These are phyloP conservation scores for Scaptomyza polygonia DNA, from an alignment of 2,888 invertebrate species.

Conservation along the genomic window DNA sequence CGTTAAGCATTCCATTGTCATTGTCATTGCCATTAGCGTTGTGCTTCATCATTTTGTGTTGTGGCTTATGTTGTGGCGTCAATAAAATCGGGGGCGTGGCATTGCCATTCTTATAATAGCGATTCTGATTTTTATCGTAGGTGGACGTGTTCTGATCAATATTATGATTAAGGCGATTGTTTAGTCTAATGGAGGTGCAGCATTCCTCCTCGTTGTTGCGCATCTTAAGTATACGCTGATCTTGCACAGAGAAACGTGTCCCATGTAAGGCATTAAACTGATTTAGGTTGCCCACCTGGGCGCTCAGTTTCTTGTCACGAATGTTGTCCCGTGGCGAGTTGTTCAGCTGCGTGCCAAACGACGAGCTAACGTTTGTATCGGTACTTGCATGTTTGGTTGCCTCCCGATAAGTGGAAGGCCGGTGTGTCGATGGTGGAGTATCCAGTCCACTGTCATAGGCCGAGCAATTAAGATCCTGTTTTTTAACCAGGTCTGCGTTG, in stretches of 20 bases:
- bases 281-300: slow-evolving; percentile 81
- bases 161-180: slow-evolving; percentile 80
- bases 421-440: slow-evolving; percentile 85
- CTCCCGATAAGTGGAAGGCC: slow-evolving; percentile 84
- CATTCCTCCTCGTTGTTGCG: slow-evolving; percentile 84
- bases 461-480: slow-evolving; percentile 86
- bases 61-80: slow-evolving; percentile 81
- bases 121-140: slow-evolving; percentile 84
- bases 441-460: slow-evolving; percentile 85
- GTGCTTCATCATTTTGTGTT: slow-evolving; percentile 72
- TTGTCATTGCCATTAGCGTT: slow-evolving; percentile 69
- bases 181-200: slow-evolving; percentile 80
- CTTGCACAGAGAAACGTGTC: slow-evolving; percentile 83
- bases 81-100: slow-evolving; percentile 66
- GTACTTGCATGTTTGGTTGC: slow-evolving; percentile 81
- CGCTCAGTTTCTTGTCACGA: slow-evolving; percentile 80
- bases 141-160: slow-evolving; percentile 60
- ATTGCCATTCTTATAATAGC: slow-evolving; percentile 81
- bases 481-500: slow-evolving; percentile 56
- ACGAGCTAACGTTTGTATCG: slow-evolving; percentile 83
- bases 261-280: slow-evolving; percentile 80
- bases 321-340: slow-evolving; percentile 83
- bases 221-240: slow-evolving; percentile 83
- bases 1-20: slow-evolving; percentile 73
- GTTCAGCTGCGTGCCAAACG: slow-evolving; percentile 83